A percentile compares a stretch with the other conserved stretches of the same genome.
These are phyloP conservation scores for Aphelenchoides fujianensis DNA, from an alignment of 1,140 invertebrate species.

Conservation along the genomic window DNA sequence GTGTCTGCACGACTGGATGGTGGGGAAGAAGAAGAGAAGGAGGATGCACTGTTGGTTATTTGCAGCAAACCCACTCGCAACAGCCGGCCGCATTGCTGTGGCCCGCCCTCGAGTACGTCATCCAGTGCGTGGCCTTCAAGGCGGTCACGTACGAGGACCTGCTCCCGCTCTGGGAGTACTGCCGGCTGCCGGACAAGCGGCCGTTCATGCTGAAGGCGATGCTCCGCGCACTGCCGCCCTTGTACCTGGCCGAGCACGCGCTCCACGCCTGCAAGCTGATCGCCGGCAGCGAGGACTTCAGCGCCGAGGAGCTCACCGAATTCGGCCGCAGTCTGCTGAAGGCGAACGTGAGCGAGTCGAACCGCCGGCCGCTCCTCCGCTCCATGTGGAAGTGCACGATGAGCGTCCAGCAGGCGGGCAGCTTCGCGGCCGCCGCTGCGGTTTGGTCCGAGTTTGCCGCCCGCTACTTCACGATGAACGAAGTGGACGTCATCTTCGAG, in stretches of 20 bases:
- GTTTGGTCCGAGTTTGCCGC: slow-evolving; percentile 50
- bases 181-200: slow-evolving; percentile 37
- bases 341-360: slow-evolving; percentile 20
- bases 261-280: slow-evolving; percentile 43
- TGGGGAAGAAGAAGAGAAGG: too few relatives aligned
- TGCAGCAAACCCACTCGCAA: slow-evolving; percentile 34
- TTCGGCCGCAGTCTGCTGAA: slow-evolving; percentile 33
- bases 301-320: slow-evolving; percentile 34
- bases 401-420: slow-evolving; percentile 21
- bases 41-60: too few relatives aligned
- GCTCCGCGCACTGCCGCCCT: slow-evolving; percentile 34
- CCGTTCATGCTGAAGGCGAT: slow-evolving; percentile 33
- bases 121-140: slow-evolving; percentile 44
- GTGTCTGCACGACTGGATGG: slow-evolving; percentile 49
- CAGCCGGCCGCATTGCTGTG: slow-evolving; percentile 44
- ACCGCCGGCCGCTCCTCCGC: slow-evolving; percentile 32
- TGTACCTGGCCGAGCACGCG: slow-evolving; percentile 46
- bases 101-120: slow-evolving; percentile 44
- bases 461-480: slow-evolving; percentile 37
- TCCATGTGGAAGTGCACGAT: slow-evolving; percentile 39
- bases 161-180: slow-evolving; percentile 49
- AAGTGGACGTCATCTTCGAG: slow-evolving; percentile 40
- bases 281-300: slow-evolving; percentile 29
- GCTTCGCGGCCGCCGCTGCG: slow-evolving; percentile 31
- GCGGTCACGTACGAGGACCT: slow-evolving; percentile 49